These are phyloP conservation scores for Monochamus alternatus DNA, from an alignment of 2,888 invertebrate species.

Conservation along the genomic window DNA sequence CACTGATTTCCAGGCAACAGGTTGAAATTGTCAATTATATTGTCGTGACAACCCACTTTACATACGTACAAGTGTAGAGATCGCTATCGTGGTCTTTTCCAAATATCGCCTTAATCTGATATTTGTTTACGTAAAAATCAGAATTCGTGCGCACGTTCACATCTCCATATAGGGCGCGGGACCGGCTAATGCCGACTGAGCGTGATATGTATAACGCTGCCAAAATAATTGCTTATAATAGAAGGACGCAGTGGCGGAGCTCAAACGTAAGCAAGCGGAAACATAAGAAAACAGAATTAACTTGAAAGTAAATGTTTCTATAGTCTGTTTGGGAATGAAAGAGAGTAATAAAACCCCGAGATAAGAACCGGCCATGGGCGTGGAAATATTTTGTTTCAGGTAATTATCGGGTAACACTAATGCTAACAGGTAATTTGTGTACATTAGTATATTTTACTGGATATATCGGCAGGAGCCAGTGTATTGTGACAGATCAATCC, in stretches of 20 bases:
- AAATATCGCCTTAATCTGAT: slow-evolving; percentile 58
- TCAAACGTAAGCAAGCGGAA: no score
- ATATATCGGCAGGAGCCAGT: no score
- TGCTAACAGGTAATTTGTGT: no score
- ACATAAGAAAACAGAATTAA: no score
- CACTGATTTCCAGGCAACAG: slow-evolving; percentile 19
- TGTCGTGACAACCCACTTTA: slow-evolving; percentile 59
- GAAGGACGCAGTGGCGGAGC: slow-evolving; percentile 6
- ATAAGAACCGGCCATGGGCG: no score
- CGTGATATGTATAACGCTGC: slow-evolving; percentile 55
- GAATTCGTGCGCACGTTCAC: slow-evolving; percentile 56
- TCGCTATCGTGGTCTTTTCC: slow-evolving; percentile 51
- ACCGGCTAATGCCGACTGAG: slow-evolving; percentile 28
- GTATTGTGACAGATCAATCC: no score
- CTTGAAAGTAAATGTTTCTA: no score
- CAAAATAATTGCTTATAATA: slow-evolving; percentile 49
- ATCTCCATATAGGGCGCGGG: slow-evolving; percentile 50
- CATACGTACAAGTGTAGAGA: slow-evolving; percentile 55
- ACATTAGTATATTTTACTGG: no score
- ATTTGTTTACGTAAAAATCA: slow-evolving; percentile 57
- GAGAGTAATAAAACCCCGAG: no score
- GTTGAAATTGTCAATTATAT: slow-evolving; percentile 58
- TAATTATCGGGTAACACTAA: no score
- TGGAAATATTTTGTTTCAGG: no score
- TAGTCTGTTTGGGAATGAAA: no score